Base-by-base conservation (phyloP, 2,113 vertebrate species). In the Catharus minimus region DNA sequence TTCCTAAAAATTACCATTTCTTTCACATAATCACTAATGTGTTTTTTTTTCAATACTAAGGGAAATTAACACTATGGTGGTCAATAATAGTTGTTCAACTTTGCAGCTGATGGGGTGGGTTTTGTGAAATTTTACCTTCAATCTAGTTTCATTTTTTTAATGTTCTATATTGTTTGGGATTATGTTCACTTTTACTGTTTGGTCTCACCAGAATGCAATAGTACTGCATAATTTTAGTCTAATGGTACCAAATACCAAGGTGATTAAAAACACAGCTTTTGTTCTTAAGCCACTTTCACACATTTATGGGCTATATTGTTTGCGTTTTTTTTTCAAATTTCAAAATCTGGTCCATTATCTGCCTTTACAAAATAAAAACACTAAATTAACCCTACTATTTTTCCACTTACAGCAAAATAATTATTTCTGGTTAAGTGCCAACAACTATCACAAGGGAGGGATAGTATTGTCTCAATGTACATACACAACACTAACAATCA, bases 401-500 rank as follows among this genome's bases (percentile, higher is more conserved):
- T 20, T 23, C 14, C 3, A 10, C 5, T 7, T 44, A 17, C 8
- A 52, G 5, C 19, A 30, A 58, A 78, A 62, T 28, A 56, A 28
- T 12, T 11, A 41, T 76, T 90, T 76, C 50, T 73, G 14, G 76
- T 16, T 27, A 66, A 83, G 9, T 28, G 38, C 4, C 44, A 53
- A 4, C 15, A 80, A 46, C 39, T 61, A 30, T 57, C 50, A 38
- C 14, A 27, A 11, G 9, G 9, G 2, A 46, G 8, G 10, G 10
- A 32, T 3, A 1, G 1, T 27, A 8, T 26, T 69, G 5, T 32
- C 23, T 55, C 52, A 30, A 11, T 28, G 19, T 18, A 28, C 4
- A 6, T 28, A 17, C 6, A 32, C 2, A 33, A 10, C 0, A 1
- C 13, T 24, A 22, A 2, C 15, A 5, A 27, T 39, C 41, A 44